These are phyloP conservation scores for Apotomis capreana DNA, from an alignment of 2,888 invertebrate species.

Conservation along the genomic window DNA sequence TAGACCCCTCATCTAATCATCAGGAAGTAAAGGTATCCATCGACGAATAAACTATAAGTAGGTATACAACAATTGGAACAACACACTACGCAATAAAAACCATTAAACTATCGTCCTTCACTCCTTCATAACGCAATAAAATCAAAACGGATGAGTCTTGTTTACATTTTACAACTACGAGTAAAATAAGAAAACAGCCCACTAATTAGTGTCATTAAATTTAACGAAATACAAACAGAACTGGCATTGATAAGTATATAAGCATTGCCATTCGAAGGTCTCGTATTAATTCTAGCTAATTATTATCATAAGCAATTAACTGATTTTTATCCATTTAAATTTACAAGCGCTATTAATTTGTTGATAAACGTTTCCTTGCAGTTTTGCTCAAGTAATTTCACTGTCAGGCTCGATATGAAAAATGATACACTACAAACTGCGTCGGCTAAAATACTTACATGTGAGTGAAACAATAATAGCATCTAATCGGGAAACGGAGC, in stretches of 20 bases:
- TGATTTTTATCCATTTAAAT: constrained; percentile 26
- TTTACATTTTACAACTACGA: constrained; percentile 11
- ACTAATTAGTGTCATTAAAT: constrained; percentile 26
- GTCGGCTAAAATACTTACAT: too few relatives aligned
- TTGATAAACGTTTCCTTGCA: background rate
- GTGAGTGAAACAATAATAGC: too few relatives aligned
- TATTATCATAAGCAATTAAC: constrained; percentile 29
- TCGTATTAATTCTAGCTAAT: constrained; percentile 21
- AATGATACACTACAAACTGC: too few relatives aligned
- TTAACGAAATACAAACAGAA: constrained; percentile 19
- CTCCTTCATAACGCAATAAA: background rate
- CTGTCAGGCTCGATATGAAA: too few relatives aligned
- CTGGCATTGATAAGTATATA: constrained; percentile 28
- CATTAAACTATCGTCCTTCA: too few relatives aligned
- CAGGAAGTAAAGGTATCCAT: too few relatives aligned
- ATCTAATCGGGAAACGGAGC: too few relatives aligned
- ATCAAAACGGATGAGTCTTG: background rate
- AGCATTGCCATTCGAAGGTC: constrained; percentile 25
- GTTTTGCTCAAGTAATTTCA: background rate
- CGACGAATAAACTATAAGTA: too few relatives aligned
- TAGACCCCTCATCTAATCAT: too few relatives aligned
- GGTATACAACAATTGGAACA: too few relatives aligned
- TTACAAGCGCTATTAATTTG: constrained; percentile 2
- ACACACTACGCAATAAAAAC: too few relatives aligned
- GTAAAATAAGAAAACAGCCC: constrained; percentile 5